Evolutionary conservation across 2,113 vertebrate genomes (phyloP).

Genomic region (Philantomba maxwellii): DNA sequence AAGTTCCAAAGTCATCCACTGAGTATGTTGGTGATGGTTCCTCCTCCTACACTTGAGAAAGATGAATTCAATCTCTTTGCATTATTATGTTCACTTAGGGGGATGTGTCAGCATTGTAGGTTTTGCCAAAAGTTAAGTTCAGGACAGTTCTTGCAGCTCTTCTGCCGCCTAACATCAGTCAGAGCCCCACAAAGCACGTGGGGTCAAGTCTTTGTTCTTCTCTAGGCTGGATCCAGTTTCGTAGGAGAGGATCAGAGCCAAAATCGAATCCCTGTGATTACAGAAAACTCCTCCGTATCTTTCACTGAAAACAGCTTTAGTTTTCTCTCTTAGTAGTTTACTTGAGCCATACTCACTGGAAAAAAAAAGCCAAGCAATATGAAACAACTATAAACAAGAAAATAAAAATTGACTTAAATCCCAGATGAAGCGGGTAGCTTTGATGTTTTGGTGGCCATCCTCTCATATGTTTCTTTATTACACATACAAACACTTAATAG

Average conservation of each 20-base stretch:
- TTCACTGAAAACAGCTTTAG: not conserved
- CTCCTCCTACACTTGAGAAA: not conserved
- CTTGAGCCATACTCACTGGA: not conserved
- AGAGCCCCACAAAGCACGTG: not conserved
- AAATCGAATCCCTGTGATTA: not conserved
- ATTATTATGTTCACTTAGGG: not conserved
- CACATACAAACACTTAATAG: not conserved
- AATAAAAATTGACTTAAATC: not conserved
- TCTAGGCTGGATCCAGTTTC: not conserved
- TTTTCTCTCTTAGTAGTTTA: not conserved
- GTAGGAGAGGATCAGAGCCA: accelerated
- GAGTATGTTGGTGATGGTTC: not conserved
- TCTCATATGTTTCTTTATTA: not conserved
- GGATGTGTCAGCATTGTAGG: not conserved
- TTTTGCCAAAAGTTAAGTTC: not conserved
- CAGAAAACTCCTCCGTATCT: not conserved
- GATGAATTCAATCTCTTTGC: not conserved
- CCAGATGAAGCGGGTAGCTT: not conserved
- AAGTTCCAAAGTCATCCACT: no score
- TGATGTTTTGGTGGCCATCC: not conserved
- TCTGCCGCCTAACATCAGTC: not conserved
- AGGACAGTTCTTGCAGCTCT: not conserved
- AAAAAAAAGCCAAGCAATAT: not conserved
- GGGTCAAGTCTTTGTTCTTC: not conserved
- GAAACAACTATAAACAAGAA: not conserved